Conservation (phyloP, 2,888 invertebrate species). For the Zaprionus bogoriensis region DNA sequence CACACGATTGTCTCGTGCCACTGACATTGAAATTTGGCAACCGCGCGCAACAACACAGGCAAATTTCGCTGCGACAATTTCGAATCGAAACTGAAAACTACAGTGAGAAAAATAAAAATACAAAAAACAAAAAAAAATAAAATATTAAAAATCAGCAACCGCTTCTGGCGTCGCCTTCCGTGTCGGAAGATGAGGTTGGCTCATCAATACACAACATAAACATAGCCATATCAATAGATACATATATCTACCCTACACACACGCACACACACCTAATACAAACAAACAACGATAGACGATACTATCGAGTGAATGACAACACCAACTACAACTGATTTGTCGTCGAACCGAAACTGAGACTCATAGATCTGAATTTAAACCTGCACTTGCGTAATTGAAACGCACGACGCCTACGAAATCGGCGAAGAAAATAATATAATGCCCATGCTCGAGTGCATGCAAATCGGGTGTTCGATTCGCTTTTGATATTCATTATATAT, state of each 20-base stretch:
- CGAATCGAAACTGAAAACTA: constrained; percentile 22
- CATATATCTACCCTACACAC: constrained; percentile 20
- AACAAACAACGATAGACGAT: too few species aligned
- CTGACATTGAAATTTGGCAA: constrained; percentile 74
- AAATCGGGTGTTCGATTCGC: background rate
- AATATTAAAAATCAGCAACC: constrained; percentile 10
- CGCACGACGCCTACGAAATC: constrained; percentile 47
- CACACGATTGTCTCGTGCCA: constrained; percentile 47
- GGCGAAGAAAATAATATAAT: constrained; percentile 18
- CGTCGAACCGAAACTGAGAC: background rate
- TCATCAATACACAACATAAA: constrained; percentile 32
- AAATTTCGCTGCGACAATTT: constrained; percentile 64
- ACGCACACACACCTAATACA: background rate
- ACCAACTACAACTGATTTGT: constrained; percentile 9
- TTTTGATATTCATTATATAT: background rate
- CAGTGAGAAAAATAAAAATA: constrained; percentile 7
- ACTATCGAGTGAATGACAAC: constrained; percentile 8
- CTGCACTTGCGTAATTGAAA: constrained; percentile 50
- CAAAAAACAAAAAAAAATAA: too few species aligned
- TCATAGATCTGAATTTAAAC: constrained; percentile 27
- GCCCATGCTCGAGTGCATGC: background rate
- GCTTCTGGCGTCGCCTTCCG: constrained; percentile 65
- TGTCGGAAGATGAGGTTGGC: constrained; percentile 65
- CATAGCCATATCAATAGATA: constrained; percentile 12
- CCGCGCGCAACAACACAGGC: constrained; percentile 20